phyloP scores from a whole-genome alignment of 1,140 invertebrate genomes.

The Drosophila bocqueti region DNA sequence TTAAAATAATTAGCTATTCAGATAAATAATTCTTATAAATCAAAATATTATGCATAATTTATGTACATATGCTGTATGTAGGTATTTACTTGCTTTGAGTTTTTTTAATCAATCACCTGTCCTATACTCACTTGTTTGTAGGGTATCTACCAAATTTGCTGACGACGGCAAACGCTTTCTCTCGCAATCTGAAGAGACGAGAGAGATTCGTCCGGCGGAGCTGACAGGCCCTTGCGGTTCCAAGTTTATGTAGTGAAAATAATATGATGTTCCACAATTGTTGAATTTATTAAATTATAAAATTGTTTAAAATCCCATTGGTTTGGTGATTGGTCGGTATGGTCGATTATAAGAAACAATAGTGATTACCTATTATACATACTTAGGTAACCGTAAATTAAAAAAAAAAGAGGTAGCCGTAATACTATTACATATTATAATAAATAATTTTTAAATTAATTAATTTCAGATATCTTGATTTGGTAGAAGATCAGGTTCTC shows the following conservation, averaged over 20 bases:
- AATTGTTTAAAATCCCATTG: neutral
- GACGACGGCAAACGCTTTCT: conserved; percentile 49
- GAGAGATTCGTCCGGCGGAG: conserved; percentile 9
- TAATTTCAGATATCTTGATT: neutral
- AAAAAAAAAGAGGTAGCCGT: neutral
- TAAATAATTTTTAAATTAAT: neutral
- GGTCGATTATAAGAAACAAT: neutral
- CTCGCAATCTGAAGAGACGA: conserved; percentile 12
- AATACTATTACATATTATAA: neutral
- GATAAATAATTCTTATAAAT: neutral
- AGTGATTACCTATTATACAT: neutral
- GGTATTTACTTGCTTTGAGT: neutral
- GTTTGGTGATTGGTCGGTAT: too few relatives aligned
- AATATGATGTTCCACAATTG: neutral
- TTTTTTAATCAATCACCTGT: too few relatives aligned
- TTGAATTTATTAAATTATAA: too few relatives aligned
- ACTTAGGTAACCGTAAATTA: neutral
- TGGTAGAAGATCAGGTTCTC: neutral
- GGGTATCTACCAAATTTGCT: conserved; percentile 40
- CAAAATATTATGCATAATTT: neutral
- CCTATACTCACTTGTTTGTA: neutral
- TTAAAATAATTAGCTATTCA: neutral
- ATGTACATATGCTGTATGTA: neutral
- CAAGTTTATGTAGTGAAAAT: conserved; percentile 23
- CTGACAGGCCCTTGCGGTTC: conserved; percentile 15